Conservation (phyloP, 92 coral and sea anemone genomes). For the Palythoa heliodiscus region DNA sequence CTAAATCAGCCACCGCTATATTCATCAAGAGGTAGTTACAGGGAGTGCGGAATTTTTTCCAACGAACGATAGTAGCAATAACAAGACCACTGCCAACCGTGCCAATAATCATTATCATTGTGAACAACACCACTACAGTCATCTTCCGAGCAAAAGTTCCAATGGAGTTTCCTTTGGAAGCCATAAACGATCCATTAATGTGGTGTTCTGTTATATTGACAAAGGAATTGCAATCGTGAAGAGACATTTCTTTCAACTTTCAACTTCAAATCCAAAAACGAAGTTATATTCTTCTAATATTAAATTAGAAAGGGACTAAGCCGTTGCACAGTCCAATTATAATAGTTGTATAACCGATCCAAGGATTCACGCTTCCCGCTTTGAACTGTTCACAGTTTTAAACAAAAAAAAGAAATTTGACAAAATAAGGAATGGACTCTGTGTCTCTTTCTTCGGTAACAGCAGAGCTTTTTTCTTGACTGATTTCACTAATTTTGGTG, state of each 20-base stretch:
- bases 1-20: conserved; percentile 61
- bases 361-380: neutral
- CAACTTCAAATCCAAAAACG: neutral
- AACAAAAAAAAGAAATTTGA: too few relatives aligned
- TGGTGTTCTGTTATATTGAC: neutral
- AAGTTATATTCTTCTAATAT: neutral
- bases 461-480: neutral
- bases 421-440: too few relatives aligned
- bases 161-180: conserved; percentile 1
- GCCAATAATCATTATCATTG: conserved; percentile 50
- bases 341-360: neutral
- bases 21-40: conserved; percentile 66
- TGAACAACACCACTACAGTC: conserved; percentile 35
- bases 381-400: neutral
- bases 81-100: conserved; percentile 61
- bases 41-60: conserved; percentile 65
- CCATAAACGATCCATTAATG: neutral
- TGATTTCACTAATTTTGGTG: too few relatives aligned
- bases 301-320: too few relatives aligned
- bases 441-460: neutral
- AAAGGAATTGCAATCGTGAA: neutral
- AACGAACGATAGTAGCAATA: conserved; percentile 53
- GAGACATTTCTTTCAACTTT: neutral
- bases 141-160: conserved; percentile 6
- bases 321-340: too few relatives aligned